Evolutionary conservation across 2,888 invertebrate species (phyloP).

Genomic region (Drosophila histrio): DNA sequence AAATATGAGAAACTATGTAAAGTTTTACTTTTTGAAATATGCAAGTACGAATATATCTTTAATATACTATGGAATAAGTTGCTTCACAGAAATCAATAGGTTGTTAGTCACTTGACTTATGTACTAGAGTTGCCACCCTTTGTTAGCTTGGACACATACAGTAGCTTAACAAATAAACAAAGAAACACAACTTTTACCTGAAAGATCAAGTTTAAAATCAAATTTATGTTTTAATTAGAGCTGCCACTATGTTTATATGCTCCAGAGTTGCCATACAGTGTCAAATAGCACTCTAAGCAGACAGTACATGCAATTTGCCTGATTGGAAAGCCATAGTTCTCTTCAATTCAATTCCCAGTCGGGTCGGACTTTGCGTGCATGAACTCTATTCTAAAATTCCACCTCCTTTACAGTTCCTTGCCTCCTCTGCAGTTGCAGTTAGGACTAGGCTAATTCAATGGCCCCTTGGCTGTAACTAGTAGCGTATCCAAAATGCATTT

Average conservation of each 20-base stretch:
- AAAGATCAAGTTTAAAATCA: background rate
- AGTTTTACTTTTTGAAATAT: no score
- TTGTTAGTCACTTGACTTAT: no score
- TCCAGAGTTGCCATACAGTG: background rate
- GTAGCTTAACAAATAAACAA: no score
- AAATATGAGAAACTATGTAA: no score
- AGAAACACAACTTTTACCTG: no score
- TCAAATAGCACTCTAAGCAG: no score
- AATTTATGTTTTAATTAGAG: background rate
- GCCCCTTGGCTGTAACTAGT: slow-evolving; percentile 6
- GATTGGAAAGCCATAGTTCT: slow-evolving; percentile 4
- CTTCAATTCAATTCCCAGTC: slow-evolving; percentile 2
- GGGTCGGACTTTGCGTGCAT: background rate
- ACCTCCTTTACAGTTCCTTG: background rate
- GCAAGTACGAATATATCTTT: no score
- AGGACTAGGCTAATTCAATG: slow-evolving; percentile 30
- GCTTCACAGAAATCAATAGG: no score
- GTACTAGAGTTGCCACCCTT: no score
- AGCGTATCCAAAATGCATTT: slow-evolving; percentile 53
- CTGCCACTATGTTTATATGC: background rate
- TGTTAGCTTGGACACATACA: no score
- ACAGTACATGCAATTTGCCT: background rate
- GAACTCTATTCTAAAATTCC: background rate
- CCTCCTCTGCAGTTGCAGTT: background rate
- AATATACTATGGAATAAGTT: no score